These are phyloP conservation scores for Prinia subflava DNA, from an alignment of 2,113 vertebrate species.

Conservation along the genomic window DNA sequence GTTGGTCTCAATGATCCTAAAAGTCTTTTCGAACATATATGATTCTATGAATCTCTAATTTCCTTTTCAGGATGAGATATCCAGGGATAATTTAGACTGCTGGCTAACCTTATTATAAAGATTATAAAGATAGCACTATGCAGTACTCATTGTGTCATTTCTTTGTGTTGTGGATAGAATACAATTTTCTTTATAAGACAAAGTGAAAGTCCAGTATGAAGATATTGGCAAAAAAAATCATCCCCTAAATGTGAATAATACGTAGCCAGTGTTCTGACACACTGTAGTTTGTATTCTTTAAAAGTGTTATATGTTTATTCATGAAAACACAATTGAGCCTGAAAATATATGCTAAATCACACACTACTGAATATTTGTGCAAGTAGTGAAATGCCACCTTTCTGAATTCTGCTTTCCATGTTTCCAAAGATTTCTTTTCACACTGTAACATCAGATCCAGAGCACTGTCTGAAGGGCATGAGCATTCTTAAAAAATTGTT, in stretches of 20 bases:
- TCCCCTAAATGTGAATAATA: not conserved
- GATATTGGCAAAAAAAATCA: not conserved
- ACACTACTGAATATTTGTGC: not conserved
- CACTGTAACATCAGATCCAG: not conserved
- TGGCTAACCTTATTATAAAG: not conserved
- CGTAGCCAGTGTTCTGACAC: not conserved
- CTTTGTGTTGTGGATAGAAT: not conserved
- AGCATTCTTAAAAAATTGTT: not conserved
- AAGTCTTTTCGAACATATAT: not conserved
- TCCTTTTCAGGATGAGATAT: not conserved
- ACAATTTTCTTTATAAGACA: not conserved
- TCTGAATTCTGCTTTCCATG: not conserved
- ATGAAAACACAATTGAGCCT: not conserved
- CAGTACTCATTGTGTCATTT: not conserved
- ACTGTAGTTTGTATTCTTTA: not conserved
- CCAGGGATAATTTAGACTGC: not conserved
- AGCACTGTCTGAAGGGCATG: not conserved
- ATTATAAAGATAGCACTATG: not conserved
- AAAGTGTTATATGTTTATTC: not conserved
- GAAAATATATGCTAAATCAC: not conserved
- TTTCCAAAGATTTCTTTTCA: not conserved
- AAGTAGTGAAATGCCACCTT: not conserved
- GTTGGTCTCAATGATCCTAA: not conserved
- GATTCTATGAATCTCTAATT: not conserved
- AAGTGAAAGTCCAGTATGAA: not conserved